Percentiles rank a stretch among this genome's conserved stretches.
Evolutionary conservation across 2,888 invertebrate genomes (phyloP).

Genomic region (Ornithoptera priamus): DNA sequence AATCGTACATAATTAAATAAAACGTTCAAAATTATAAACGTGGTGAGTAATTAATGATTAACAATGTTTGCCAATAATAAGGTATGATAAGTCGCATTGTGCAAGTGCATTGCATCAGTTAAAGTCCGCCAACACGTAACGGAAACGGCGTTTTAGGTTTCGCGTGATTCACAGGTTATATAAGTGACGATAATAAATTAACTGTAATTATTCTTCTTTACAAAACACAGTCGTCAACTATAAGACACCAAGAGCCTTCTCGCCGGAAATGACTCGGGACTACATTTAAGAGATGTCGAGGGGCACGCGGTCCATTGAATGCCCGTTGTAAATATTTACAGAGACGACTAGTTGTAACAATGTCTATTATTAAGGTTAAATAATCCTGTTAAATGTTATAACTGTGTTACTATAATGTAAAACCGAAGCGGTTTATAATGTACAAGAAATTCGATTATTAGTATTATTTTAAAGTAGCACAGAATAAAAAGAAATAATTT

Average conservation of each 20-base stretch:
- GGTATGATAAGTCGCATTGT: constrained; percentile 51
- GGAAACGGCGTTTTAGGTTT: constrained; percentile 46
- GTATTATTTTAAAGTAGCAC: too few species aligned
- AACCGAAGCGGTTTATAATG: too few species aligned
- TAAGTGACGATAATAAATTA: constrained; percentile 75
- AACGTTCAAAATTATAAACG: not conserved
- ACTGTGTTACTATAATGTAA: not conserved
- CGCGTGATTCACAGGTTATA: constrained; percentile 67
- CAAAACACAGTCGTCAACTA: constrained; percentile 44
- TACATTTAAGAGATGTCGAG: constrained; percentile 55
- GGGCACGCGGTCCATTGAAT: constrained; percentile 52
- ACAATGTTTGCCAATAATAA: constrained; percentile 45
- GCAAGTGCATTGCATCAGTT: constrained; percentile 47
- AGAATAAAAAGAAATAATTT: too few species aligned
- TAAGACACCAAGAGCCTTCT: constrained; percentile 37
- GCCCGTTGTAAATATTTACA: constrained; percentile 36
- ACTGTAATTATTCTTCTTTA: constrained; percentile 66
- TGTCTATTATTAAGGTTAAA: not conserved
- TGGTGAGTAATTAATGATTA: not conserved
- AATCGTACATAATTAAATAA: not conserved
- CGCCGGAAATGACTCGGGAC: constrained; percentile 72
- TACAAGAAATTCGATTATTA: too few species aligned
- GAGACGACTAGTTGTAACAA: constrained; percentile 1
- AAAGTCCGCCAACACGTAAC: constrained; percentile 53
- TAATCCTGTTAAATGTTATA: not conserved